Evolutionary conservation across 2,113 vertebrate species (phyloP), one percentile per base, ranked within the genome.

Genomic region (Morone saxatilis): DNA sequence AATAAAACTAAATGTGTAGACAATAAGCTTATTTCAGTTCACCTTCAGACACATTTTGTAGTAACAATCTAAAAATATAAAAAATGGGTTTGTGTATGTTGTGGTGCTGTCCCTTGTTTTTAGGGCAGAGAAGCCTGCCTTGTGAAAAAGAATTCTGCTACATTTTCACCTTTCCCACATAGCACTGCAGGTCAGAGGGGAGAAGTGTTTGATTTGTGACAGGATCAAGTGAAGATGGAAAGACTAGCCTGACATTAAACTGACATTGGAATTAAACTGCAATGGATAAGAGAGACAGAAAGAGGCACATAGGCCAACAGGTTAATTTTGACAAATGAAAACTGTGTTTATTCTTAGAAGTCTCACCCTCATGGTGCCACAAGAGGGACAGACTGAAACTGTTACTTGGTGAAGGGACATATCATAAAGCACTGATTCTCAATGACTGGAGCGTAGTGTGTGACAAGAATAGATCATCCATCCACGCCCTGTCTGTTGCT

Each of bases 141-240:
- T 4, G 10, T 10, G 45, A 13, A 47, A 47, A 36, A 19, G 1
- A 14, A 48, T 10, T 48, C 20, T 54, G n/a, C 57, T 59, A 43
- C 31, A 19, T 41, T 31, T 31, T 9, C 16, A 43, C 19, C 38
- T 57, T 31, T n/a, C 14, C 10, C 9, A 51, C 36, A 61, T 36
- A 36, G 12, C 65, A 16, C 8, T 31, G 6, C 16, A 48, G 66
- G 57, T 63, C 14, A 65, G 20, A 76, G 25, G 20, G 22, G 10
- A 81, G 71, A 68, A 1, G 31, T 51, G 31, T 45, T n/a, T 54
- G 65, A 54, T 53, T 53, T 80, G 38, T 54, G 57, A 67, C 31
- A 31, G 70, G 47, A 54, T 76, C 22, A 12, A 7, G n/a, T 4
- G 38, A 82, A 75, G 19, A 53, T 51, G 45, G 38, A 68, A 84